Conservation (phyloP, 92 coral and sea anemone species). For the Phymanthus crucifer region DNA sequence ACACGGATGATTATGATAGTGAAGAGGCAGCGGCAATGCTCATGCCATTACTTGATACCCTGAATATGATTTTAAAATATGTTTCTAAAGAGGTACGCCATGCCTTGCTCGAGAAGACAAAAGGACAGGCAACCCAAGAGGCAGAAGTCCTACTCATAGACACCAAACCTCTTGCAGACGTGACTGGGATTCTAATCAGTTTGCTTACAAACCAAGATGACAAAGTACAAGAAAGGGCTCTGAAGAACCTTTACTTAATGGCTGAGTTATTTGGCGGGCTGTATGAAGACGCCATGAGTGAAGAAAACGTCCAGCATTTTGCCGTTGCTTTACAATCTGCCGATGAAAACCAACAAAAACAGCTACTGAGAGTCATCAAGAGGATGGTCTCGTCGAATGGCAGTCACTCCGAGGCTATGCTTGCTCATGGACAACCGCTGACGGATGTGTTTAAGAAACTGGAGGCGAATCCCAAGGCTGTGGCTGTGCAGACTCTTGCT, state of each 20-base stretch:
- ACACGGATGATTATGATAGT: constrained; percentile 26
- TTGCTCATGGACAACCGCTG: constrained; percentile 49
- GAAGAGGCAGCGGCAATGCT: constrained; percentile 53
- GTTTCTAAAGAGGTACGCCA: constrained; percentile 95
- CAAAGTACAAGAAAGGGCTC: constrained; percentile 82
- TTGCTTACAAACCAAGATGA: constrained; percentile 76
- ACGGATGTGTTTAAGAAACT: constrained; percentile 39
- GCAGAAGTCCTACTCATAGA: constrained; percentile 87
- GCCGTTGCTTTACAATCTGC: constrained; percentile 72
- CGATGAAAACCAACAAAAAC: constrained; percentile 76
- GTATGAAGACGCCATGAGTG: constrained; percentile 79
- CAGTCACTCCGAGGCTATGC: constrained; percentile 43
- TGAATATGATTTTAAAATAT: constrained; percentile 72
- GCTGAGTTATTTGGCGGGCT: constrained; percentile 94
- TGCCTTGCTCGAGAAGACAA: constrained; percentile 85
- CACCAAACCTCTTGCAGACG: constrained; percentile 82
- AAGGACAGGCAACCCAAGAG: constrained; percentile 56
- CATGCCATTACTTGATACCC: constrained; percentile 79
- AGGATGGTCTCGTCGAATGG: constrained; percentile 76
- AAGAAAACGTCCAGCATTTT: constrained; percentile 68
- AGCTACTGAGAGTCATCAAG: constrained; percentile 86
- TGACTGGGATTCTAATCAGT: constrained; percentile 84
- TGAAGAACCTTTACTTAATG: constrained; percentile 79
- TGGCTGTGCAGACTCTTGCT: constrained; percentile 50
- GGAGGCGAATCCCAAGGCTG: constrained; percentile 43